Evolutionary conservation across 2,888 invertebrate genomes (phyloP).

Genomic region (Tolmerus cingulatus): DNA sequence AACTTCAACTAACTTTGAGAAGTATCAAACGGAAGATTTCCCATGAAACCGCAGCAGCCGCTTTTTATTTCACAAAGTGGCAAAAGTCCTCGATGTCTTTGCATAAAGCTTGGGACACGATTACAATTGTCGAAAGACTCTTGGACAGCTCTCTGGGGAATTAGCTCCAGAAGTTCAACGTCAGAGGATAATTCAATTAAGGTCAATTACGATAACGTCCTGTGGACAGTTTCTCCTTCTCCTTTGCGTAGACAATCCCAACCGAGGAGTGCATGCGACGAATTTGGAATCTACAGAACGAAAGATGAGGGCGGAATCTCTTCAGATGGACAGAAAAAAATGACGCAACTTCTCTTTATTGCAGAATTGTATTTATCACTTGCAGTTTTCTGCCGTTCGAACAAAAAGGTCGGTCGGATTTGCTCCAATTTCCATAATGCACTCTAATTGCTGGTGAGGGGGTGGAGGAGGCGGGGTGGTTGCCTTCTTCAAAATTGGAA

Average conservation of each 20-base stretch:
- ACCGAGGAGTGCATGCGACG: neutral
- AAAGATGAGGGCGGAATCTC: neutral
- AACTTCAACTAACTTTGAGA: neutral
- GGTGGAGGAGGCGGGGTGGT: neutral
- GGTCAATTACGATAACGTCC: neutral
- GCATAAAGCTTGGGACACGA: neutral
- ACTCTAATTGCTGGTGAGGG: neutral
- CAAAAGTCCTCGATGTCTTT: neutral
- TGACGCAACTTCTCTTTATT: neutral
- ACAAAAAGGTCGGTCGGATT: slow-evolving; percentile 17
- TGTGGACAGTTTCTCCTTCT: neutral
- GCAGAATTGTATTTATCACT: slow-evolving; percentile 8
- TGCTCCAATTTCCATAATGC: slow-evolving; percentile 25
- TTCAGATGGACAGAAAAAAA: neutral
- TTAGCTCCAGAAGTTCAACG: neutral
- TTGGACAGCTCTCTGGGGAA: neutral
- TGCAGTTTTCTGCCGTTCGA: neutral
- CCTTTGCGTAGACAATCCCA: neutral
- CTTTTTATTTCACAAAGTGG: neutral
- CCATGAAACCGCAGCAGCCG: neutral
- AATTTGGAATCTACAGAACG: neutral
- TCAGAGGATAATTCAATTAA: neutral
- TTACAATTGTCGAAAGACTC: neutral
- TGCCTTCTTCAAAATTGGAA: neutral
- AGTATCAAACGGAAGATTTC: neutral